Conservation (phyloP, 92 coral and sea anemone species). For the Ricordea florida region DNA sequence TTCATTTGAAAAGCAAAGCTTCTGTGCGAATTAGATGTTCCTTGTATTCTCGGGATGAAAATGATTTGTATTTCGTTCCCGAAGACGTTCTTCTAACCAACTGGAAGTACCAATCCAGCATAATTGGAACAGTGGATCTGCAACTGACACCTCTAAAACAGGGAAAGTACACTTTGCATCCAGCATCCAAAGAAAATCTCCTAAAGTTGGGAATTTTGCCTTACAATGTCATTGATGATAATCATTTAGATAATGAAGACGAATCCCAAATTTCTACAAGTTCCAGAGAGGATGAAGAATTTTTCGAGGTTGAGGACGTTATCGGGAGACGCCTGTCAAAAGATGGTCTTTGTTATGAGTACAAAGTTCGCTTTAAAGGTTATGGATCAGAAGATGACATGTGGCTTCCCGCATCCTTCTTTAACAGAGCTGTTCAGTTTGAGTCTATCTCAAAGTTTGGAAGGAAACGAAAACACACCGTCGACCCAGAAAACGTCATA, state of each 20-base stretch:
- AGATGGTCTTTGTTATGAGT: conserved; percentile 29
- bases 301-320: conserved; percentile 46
- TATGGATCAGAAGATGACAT: conserved; percentile 39
- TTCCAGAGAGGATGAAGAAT: conserved; percentile 1
- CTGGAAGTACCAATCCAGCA: conserved; percentile 1
- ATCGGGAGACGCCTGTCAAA: conserved; percentile 39
- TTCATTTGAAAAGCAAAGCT: conserved; percentile 4
- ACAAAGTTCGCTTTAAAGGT: conserved; percentile 38
- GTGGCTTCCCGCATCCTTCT: conserved; percentile 45
- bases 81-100: neutral
- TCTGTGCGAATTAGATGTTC: neutral
- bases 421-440: conserved; percentile 23
- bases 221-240: neutral
- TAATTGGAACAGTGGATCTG: neutral
- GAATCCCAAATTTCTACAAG: neutral
- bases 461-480: conserved; percentile 22
- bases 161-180: neutral
- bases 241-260: neutral
- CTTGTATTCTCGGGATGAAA: neutral
- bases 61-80: neutral
- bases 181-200: neutral
- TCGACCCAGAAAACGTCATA: conserved; percentile 4
- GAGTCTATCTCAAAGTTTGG: conserved; percentile 31
- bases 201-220: neutral
- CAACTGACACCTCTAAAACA: neutral